These are phyloP conservation scores for Parazoanthus atlanticus DNA, from an alignment of 92 coral and sea anemone genomes.

Conservation along the genomic window DNA sequence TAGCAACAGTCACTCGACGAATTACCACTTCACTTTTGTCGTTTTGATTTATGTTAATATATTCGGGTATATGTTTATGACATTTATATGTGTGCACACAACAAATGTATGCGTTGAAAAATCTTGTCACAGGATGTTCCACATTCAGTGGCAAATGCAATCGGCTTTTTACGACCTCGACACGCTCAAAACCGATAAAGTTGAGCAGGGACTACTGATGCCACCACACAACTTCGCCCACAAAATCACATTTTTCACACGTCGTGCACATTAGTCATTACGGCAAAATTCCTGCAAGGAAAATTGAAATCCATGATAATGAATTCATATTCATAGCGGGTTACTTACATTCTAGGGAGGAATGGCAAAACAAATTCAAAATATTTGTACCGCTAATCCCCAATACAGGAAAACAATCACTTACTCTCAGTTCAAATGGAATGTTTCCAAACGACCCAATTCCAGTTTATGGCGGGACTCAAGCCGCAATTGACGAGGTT, in stretches of 20 bases:
- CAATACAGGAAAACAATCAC: slow-evolving; percentile 47
- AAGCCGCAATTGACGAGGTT: neutral
- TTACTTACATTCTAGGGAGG: slow-evolving; percentile 35
- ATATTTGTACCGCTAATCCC: slow-evolving; percentile 34
- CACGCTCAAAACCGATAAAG: neutral
- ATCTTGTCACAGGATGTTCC: neutral
- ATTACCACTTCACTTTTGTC: neutral
- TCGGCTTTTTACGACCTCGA: neutral
- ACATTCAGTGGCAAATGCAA: neutral
- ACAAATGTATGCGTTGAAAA: neutral
- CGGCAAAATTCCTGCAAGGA: slow-evolving; percentile 37
- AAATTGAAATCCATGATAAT: neutral
- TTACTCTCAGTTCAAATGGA: slow-evolving; percentile 33
- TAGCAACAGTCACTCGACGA: slow-evolving; percentile 1
- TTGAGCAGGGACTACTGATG: neutral
- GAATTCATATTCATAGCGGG: slow-evolving; percentile 20
- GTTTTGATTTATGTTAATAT: neutral
- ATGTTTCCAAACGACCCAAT: slow-evolving; percentile 22
- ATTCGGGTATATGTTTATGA: too few relatives aligned
- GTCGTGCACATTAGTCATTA: slow-evolving; percentile 28
- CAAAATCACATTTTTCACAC: slow-evolving; percentile 30
- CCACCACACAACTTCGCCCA: slow-evolving; percentile 19
- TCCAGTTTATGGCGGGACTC: slow-evolving; percentile 40
- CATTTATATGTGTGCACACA: too few relatives aligned
- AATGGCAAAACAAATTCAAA: slow-evolving; percentile 41